Evolutionary conservation across 2,888 invertebrate genomes (phyloP).

Genomic region (Gortyna flavago): DNA sequence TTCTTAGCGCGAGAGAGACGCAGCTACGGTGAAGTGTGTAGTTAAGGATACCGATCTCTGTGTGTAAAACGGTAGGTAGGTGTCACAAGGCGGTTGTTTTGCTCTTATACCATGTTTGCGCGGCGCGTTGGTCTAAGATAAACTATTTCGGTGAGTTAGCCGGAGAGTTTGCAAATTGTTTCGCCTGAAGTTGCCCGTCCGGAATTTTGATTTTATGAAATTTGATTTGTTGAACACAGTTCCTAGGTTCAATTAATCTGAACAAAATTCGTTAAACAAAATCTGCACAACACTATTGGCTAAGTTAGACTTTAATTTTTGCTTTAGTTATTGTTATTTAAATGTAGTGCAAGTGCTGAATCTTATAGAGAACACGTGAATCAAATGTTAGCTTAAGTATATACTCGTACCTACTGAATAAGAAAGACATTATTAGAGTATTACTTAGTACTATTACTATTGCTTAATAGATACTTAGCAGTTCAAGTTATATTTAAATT

Average conservation of each 20-base stretch:
- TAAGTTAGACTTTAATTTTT: not conserved
- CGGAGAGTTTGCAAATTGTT: slow-evolving; percentile 84
- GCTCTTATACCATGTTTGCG: slow-evolving; percentile 82
- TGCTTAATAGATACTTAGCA: not conserved
- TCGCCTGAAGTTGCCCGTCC: slow-evolving; percentile 74
- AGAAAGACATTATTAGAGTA: not conserved
- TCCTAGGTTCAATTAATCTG: slow-evolving; percentile 30
- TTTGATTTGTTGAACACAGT: slow-evolving; percentile 70
- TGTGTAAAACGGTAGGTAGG: slow-evolving; percentile 85
- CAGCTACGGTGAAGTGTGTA: slow-evolving; percentile 86
- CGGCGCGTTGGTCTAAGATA: slow-evolving; percentile 80
- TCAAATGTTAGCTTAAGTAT: not conserved
- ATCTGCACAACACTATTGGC: not conserved
- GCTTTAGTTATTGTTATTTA: not conserved
- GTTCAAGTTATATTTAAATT: not conserved
- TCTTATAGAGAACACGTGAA: not conserved
- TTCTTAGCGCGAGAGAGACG: slow-evolving; percentile 90
- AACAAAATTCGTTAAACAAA: slow-evolving; percentile 18
- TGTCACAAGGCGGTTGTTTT: slow-evolving; percentile 83
- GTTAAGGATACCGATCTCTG: slow-evolving; percentile 87
- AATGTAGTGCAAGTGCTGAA: not conserved
- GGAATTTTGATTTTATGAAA: slow-evolving; percentile 82
- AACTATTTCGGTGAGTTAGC: slow-evolving; percentile 84
- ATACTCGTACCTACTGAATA: not conserved
- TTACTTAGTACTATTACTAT: too few relatives aligned